These are phyloP conservation scores for Chrysodeixis includens DNA, from an alignment of 2,888 invertebrate genomes.

Conservation along the genomic window DNA sequence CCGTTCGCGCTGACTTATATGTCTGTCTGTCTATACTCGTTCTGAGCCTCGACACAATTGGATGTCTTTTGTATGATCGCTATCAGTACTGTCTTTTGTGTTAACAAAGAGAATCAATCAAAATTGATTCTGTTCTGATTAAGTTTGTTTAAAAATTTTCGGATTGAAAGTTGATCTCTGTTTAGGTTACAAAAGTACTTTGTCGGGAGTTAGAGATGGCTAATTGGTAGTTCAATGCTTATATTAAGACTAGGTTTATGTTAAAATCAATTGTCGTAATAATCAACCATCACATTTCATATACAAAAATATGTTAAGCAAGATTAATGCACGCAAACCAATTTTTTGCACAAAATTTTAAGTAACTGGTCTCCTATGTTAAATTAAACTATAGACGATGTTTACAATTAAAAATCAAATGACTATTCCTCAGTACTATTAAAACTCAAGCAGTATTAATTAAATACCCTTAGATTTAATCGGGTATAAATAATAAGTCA, in stretches of 20 bases:
- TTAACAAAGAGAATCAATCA: background rate
- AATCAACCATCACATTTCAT: too few species aligned
- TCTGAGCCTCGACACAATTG: conserved; percentile 23
- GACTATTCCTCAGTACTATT: background rate
- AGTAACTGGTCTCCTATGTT: background rate
- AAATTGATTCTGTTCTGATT: background rate
- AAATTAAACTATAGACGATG: background rate
- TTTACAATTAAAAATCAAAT: background rate
- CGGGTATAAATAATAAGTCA: conserved; percentile 13
- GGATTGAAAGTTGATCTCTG: too few species aligned
- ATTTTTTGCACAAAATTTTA: background rate
- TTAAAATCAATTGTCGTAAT: too few species aligned
- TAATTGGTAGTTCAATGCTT: too few species aligned
- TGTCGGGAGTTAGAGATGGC: too few species aligned
- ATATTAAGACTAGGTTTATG: too few species aligned
- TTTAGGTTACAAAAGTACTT: too few species aligned
- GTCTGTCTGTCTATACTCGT: conserved; percentile 30
- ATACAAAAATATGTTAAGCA: too few species aligned
- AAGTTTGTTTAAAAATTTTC: background rate
- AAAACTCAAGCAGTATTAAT: conserved; percentile 19
- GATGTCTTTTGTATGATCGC: conserved; percentile 15
- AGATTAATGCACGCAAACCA: too few species aligned
- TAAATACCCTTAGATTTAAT: conserved; percentile 25
- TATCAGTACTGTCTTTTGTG: background rate
- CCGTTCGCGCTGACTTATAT: conserved; percentile 36